Conservation (phyloP, 2,888 invertebrate species). For the Mongoloraphidia duomilia region DNA sequence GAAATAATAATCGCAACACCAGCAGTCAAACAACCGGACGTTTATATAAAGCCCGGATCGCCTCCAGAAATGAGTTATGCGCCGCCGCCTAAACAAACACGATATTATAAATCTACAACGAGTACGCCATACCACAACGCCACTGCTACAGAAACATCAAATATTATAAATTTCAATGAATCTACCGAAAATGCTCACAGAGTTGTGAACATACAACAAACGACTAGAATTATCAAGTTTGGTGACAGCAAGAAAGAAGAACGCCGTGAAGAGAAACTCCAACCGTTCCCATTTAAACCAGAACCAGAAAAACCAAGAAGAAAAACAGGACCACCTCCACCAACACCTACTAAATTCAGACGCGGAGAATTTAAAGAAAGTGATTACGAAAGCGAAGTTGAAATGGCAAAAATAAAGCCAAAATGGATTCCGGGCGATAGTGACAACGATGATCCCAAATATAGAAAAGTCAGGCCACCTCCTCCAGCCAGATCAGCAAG, state of each 20-base stretch:
- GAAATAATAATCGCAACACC: slow-evolving; percentile 26
- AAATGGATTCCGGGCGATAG: slow-evolving; percentile 48
- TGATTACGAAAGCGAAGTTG: slow-evolving; percentile 56
- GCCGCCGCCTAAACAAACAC: slow-evolving; percentile 33
- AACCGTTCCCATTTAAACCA: slow-evolving; percentile 33
- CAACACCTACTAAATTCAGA: slow-evolving; percentile 48
- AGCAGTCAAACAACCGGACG: slow-evolving; percentile 20
- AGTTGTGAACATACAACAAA: slow-evolving; percentile 53
- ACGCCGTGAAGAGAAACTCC: slow-evolving; percentile 22
- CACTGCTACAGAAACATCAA: slow-evolving; percentile 50
- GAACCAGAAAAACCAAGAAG: slow-evolving; percentile 28
- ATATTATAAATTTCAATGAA: slow-evolving; percentile 55
- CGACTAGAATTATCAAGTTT: slow-evolving; percentile 51
- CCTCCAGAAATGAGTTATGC: slow-evolving; percentile 43
- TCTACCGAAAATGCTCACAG: slow-evolving; percentile 48
- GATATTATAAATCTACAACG: slow-evolving; percentile 39
- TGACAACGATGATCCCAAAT: slow-evolving; percentile 41
- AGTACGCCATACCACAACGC: slow-evolving; percentile 43
- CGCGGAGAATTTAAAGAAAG: slow-evolving; percentile 50
- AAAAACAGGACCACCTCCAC: slow-evolving; percentile 31
- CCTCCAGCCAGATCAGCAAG: slow-evolving; percentile 33
- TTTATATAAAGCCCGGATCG: slow-evolving; percentile 37
- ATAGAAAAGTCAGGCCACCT: slow-evolving; percentile 46
- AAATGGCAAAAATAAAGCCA: slow-evolving; percentile 40
- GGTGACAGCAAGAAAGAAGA: slow-evolving; percentile 32